Conservation (phyloP, 2,888 invertebrate genomes). For the Eucera pruinosa region DNA sequence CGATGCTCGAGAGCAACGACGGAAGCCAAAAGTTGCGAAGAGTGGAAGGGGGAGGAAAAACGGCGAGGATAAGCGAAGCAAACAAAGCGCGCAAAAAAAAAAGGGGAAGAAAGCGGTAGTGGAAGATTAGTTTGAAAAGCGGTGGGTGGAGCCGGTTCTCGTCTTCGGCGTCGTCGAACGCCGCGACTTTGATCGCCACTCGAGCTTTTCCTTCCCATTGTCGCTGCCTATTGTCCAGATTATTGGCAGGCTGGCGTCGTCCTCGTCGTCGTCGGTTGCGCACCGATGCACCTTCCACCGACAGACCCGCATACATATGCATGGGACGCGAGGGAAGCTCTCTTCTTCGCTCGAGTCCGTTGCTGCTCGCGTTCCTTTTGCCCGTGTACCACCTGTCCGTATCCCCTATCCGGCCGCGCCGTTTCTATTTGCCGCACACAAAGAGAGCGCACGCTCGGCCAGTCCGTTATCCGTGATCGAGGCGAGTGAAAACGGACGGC, state of each 20-base stretch:
- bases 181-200: conserved; percentile 57
- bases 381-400: background rate
- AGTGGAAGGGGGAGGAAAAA: no score
- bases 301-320: background rate
- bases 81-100: conserved; percentile 18
- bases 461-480: conserved; percentile 37
- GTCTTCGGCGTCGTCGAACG: conserved; percentile 29
- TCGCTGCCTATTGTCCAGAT: conserved; percentile 60
- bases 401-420: no score
- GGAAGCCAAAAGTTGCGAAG: background rate
- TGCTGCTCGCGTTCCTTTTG: conserved; percentile 9
- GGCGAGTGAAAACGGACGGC: conserved; percentile 29
- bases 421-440: conserved; percentile 18
- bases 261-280: no score
- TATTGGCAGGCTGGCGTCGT: conserved; percentile 49
- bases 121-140: conserved; percentile 72
- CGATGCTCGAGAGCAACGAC: background rate
- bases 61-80: conserved; percentile 1
- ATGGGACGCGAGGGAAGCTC: background rate
- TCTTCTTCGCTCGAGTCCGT: conserved; percentile 12
- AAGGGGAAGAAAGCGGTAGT: conserved; percentile 45
- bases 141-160: conserved; percentile 23
- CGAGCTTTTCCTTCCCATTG: conserved; percentile 58
- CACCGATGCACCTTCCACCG: no score
- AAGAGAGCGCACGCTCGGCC: conserved; percentile 18